Conservation (phyloP, 1,140 invertebrate species). For the Drosophila elegans region DNA sequence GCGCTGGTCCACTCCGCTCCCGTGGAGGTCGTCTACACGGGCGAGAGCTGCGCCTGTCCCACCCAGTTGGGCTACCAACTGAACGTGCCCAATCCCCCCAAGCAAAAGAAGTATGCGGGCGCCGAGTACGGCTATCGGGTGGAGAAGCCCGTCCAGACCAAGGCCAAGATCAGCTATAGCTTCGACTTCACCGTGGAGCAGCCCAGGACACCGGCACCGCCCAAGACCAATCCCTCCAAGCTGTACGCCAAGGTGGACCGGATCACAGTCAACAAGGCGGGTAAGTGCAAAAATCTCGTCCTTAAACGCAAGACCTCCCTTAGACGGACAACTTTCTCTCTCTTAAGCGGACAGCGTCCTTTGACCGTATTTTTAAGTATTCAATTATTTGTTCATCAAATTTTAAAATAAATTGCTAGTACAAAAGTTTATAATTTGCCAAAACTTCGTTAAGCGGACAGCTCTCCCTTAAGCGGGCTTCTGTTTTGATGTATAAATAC, state of each 20-base stretch:
- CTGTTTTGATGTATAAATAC: too few species aligned
- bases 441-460: too few species aligned
- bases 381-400: too few species aligned
- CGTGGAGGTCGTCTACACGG: constrained; percentile 73
- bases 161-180: constrained; percentile 77
- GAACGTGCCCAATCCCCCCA: constrained; percentile 63
- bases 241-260: constrained; percentile 76
- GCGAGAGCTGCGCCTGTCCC: constrained; percentile 72
- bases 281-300: constrained; percentile 19
- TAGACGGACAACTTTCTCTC: not conserved
- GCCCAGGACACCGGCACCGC: constrained; percentile 57
- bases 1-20: constrained; percentile 24
- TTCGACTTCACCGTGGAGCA: constrained; percentile 79
- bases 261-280: constrained; percentile 61
- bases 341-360: not conserved
- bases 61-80: constrained; percentile 68
- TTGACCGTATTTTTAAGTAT: not conserved
- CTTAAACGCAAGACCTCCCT: not conserved
- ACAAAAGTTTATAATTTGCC: too few species aligned
- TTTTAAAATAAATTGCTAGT: too few species aligned
- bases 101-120: constrained; percentile 46
- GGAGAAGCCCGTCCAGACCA: constrained; percentile 69
- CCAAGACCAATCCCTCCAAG: constrained; percentile 54
- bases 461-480: too few species aligned
- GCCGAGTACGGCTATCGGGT: constrained; percentile 73